Base-by-base conservation (phyloP, 2,797 vertebrate genomes). In the Xiphorhynchus erythropygius region DNA sequence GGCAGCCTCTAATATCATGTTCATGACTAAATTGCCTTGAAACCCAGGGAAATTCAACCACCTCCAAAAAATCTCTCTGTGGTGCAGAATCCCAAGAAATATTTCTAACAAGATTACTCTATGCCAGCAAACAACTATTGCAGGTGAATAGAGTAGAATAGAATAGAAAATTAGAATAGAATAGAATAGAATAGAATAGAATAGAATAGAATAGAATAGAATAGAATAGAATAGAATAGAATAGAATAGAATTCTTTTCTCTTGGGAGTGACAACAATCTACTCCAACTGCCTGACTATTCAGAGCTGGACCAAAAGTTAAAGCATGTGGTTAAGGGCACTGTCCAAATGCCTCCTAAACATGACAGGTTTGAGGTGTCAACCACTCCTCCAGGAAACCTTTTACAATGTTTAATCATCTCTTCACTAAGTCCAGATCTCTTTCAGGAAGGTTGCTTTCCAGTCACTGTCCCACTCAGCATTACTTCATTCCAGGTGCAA, bases 401-500 rank as follows among this genome's bases (percentile, higher is more conserved):
- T 5, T 56, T 50, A 21, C 23, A 37, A 0, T 30, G 4, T 37
- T 57, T 50, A n/a, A 27, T 10, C 24, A 37, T 5, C 4, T 5
- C 30, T 13, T 63, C 0, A 0, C 13, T 57, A 22, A 44, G 13
- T 18, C 11, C 13, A 70, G 41, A 65, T 22, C 6, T 7, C 10
- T 35, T 69, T 71, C 57, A 42, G 6, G 25, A 55, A 28, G 32
- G 44, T 13, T n/a, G 7, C 2, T 85, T 7, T 44, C 37, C 37
- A 69, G 5, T 5, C 37, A 30, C 4, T 75, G 4, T 75, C 11
- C 7, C 39, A 13, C 5, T 32, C 0, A 0, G 2, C 3, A 8
- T 65, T 65, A 52, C 12, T 70, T 5, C 4, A 9, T 12, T 14
- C 14, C 25, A 39, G 12, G 12, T 27, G 22, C 14, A 57, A 32